Percentiles rank a stretch among this genome's conserved stretches.
These are phyloP conservation scores for Spilosoma lubricipeda DNA, from an alignment of 2,888 invertebrate species.

Conservation along the genomic window DNA sequence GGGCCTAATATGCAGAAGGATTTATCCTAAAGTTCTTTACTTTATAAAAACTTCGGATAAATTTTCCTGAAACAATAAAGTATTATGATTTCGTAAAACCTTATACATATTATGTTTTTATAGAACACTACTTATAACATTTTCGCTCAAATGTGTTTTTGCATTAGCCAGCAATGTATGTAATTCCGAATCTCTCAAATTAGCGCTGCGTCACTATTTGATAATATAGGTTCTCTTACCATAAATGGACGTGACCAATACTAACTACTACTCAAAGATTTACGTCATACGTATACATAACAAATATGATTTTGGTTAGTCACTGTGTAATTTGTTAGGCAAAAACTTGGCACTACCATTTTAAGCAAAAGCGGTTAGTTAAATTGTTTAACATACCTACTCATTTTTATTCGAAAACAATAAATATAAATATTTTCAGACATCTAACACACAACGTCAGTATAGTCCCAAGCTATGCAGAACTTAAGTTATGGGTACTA, in stretches of 20 bases:
- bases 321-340: not conserved
- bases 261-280: slow-evolving; percentile 5
- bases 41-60: too few relatives aligned
- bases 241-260: slow-evolving; percentile 30
- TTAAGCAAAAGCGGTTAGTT: not conserved
- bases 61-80: too few relatives aligned
- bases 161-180: slow-evolving; percentile 37
- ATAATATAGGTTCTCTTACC: slow-evolving; percentile 29
- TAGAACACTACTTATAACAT: slow-evolving; percentile 18
- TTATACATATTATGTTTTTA: not conserved
- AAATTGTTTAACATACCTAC: not conserved
- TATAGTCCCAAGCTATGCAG: too few relatives aligned
- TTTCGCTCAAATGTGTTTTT: slow-evolving; percentile 32
- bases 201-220: slow-evolving; percentile 32
- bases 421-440: too few relatives aligned
- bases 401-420: not conserved
- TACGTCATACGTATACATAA: slow-evolving; percentile 26
- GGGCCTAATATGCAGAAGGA: not conserved
- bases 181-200: slow-evolving; percentile 31
- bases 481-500: too few relatives aligned
- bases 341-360: not conserved
- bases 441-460: too few relatives aligned
- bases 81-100: too few relatives aligned
- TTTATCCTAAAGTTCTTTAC: too few relatives aligned
- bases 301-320: not conserved